Percentiles rank a stretch among this genome's conserved stretches.
These are phyloP conservation scores for Diaperis boleti DNA, from an alignment of 2,888 invertebrate species.

Conservation along the genomic window DNA sequence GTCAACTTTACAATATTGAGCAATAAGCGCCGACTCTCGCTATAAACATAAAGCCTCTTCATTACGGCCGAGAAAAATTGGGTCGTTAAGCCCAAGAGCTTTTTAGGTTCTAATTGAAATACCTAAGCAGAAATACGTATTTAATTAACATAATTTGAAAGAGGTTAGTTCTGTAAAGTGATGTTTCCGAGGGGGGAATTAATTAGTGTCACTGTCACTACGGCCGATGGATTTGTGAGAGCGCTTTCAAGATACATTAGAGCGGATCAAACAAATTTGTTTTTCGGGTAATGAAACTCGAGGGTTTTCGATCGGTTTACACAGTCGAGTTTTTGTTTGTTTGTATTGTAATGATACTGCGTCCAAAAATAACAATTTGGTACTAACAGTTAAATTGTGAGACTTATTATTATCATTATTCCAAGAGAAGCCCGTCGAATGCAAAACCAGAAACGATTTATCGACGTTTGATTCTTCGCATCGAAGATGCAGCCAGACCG, in stretches of 20 bases:
- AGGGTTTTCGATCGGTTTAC: neutral
- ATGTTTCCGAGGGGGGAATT: too few species aligned
- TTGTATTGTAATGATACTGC: too few species aligned
- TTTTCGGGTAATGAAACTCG: slow-evolving; percentile 7
- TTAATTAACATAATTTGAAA: slow-evolving; percentile 11
- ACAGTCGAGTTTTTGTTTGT: neutral
- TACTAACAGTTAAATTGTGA: too few species aligned
- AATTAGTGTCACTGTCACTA: slow-evolving; percentile 17
- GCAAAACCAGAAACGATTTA: neutral
- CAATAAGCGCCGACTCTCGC: too few species aligned
- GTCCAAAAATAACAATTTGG: too few species aligned
- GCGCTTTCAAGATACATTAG: slow-evolving; percentile 8
- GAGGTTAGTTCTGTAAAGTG: slow-evolving; percentile 10
- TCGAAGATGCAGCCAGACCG: neutral
- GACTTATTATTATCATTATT: too few species aligned
- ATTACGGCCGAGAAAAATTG: slow-evolving; percentile 7
- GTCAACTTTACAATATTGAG: slow-evolving; percentile 13
- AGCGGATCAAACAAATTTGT: slow-evolving; percentile 9
- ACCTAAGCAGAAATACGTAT: neutral
- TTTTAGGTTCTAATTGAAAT: neutral
- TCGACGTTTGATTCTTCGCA: neutral
- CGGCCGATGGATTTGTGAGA: slow-evolving; percentile 24
- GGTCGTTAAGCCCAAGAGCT: neutral
- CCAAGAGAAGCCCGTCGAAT: neutral
- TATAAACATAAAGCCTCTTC: slow-evolving; percentile 3